Conservation (phyloP, 2,888 invertebrate genomes). For the Diaprepes abbreviatus region DNA sequence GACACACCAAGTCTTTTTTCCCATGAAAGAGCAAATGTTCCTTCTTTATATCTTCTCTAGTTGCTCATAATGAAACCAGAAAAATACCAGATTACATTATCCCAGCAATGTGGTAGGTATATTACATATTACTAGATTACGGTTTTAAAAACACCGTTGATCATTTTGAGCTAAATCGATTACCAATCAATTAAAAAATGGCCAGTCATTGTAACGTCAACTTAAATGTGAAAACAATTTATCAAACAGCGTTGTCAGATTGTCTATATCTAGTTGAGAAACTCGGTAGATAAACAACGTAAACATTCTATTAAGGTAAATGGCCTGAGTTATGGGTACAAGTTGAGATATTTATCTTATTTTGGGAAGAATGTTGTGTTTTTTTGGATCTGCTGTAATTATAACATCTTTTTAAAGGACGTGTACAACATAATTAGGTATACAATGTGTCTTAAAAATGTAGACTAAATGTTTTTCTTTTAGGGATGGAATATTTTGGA, state of each 20-base stretch:
- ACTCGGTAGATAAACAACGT: constrained; percentile 26
- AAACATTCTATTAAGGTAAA: constrained; percentile 37
- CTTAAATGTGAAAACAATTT: constrained; percentile 33
- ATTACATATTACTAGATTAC: not conserved
- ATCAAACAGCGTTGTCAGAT: constrained; percentile 25
- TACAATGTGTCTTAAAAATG: too few relatives aligned
- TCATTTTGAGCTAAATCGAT: constrained; percentile 10
- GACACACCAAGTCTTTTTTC: too few relatives aligned
- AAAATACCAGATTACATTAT: too few relatives aligned
- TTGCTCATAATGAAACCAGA: too few relatives aligned
- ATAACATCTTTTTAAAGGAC: too few relatives aligned
- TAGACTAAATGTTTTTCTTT: too few relatives aligned
- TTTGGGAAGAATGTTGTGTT: not conserved
- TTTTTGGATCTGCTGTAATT: too few relatives aligned
- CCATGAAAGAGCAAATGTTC: too few relatives aligned
- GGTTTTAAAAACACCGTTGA: not conserved
- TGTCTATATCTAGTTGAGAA: not conserved
- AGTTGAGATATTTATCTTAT: constrained; percentile 25
- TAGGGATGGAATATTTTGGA: too few relatives aligned
- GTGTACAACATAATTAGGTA: too few relatives aligned
- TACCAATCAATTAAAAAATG: constrained; percentile 38
- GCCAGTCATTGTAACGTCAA: constrained; percentile 34
- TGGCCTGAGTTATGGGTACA: constrained; percentile 30
- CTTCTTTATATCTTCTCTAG: too few relatives aligned
- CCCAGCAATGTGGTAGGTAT: too few relatives aligned